Evolutionary conservation across 2,888 invertebrate species (phyloP), one percentile per base, ranked within the genome.

Genomic region (Napeogenes sylphis): DNA sequence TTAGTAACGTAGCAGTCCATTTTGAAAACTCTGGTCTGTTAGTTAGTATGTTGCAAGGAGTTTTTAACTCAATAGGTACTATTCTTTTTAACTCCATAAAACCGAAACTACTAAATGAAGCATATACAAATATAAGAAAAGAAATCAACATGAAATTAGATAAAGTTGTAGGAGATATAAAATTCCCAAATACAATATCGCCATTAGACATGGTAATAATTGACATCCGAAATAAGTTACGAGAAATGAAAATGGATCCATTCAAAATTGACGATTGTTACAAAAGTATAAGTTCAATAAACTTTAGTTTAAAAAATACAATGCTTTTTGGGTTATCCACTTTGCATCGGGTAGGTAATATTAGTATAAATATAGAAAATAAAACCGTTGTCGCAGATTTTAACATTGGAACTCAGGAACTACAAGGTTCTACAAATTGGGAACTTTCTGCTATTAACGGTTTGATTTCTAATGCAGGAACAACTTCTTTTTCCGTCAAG

Each of bases 61-160:
- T 96, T 55, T 92, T 97, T 56, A 97, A 97, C 81, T 94, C 95
- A 0, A 93, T 97, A 0, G 96, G 97, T 0, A 93, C 92, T n/a
- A 93, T 96, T 67, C 92, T 97, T 8, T 97, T 97, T 73, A 96
- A 97, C 77, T 94, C 95, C n/a, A 95, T 97, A 73, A 97, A 97
- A 77, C 97, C 97, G 0, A 94, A 94, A 69, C 93, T 97, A 68
- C 85, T 97, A 33, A 92, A 92, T 68, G 94, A 96, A 82, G 95
- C 95, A 0, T 95, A 96, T 75, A 92, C 92, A 0, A 94, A 95
- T 77, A 90, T 95, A 0, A 92, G 95, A 70, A 90, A 88, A 2
- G 94, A 94, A 77, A 93, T 97, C 0, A 95, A 97, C 78, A 91
- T 92, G 12, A 93, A 95, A 78, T 91, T 97, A 42, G 92, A 93